Evolutionary conservation across 2,797 vertebrate species (phyloP).

Genomic region (Aythya fuligula): DNA sequence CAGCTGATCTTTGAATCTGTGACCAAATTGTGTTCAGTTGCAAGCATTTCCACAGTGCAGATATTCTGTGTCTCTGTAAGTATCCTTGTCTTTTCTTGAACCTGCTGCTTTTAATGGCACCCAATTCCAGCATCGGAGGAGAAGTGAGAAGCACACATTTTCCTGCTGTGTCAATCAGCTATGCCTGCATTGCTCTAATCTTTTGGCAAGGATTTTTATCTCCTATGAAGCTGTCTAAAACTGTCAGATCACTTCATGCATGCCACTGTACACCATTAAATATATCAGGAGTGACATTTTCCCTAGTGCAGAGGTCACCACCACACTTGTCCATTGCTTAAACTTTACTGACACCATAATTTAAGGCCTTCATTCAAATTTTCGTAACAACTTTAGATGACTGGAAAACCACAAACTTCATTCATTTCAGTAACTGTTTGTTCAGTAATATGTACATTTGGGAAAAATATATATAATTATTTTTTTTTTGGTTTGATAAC

Average conservation of each 20-base stretch:
- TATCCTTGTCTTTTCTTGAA: background rate
- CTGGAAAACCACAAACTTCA: background rate
- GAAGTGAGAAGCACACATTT: background rate
- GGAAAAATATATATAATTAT: background rate
- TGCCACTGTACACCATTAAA: background rate
- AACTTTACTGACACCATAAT: background rate
- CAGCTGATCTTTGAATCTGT: background rate
- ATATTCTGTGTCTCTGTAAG: background rate
- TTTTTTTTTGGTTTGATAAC: background rate
- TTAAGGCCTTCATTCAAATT: background rate
- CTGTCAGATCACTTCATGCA: background rate
- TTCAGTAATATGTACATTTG: background rate
- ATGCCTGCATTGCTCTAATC: fast-evolving
- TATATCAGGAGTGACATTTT: background rate
- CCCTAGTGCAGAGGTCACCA: background rate
- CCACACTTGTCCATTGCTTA: background rate
- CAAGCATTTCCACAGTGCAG: background rate
- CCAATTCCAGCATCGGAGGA: fast-evolving
- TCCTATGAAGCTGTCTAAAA: background rate
- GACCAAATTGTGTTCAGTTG: background rate
- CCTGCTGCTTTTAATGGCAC: background rate
- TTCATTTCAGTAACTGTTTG: background rate
- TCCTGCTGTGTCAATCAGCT: background rate
- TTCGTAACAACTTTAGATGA: background rate
- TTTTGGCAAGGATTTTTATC: background rate